A percentile compares a stretch with the other conserved stretches of the same genome.
Evolutionary conservation across 1,140 invertebrate species (phyloP).

Genomic region (Helicoverpa zea): DNA sequence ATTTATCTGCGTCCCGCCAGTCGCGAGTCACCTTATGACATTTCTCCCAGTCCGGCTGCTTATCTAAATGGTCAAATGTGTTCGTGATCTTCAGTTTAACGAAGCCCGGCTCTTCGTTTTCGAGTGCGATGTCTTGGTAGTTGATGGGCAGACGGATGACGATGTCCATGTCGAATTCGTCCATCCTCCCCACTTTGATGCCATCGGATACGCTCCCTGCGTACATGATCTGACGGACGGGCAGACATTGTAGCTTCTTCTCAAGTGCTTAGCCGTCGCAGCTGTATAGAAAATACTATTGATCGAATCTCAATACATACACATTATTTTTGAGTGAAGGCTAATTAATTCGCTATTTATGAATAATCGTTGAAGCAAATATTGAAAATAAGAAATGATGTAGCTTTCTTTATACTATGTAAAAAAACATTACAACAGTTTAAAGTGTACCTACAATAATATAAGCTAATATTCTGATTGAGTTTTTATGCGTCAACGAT

Average conservation of each 20-base stretch:
- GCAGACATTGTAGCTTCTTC: neutral
- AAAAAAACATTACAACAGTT: neutral
- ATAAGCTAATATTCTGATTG: neutral
- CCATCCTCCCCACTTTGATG: constrained; percentile 84
- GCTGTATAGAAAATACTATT: constrained; percentile 17
- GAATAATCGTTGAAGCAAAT: neutral
- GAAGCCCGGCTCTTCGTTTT: constrained; percentile 69
- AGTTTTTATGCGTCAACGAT: neutral
- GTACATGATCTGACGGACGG: constrained; percentile 70
- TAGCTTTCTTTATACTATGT: no score
- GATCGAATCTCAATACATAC: constrained; percentile 5
- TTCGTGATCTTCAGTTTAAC: constrained; percentile 69
- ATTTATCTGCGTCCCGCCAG: constrained; percentile 73
- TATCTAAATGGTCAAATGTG: constrained; percentile 72
- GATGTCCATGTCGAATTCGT: constrained; percentile 88
- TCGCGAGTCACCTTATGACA: constrained; percentile 72
- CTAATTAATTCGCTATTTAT: neutral
- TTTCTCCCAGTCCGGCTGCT: constrained; percentile 73
- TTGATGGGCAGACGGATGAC: constrained; percentile 81
- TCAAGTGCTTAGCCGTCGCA: neutral
- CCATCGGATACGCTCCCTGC: constrained; percentile 87
- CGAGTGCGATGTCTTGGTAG: constrained; percentile 75
- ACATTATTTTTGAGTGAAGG: constrained; percentile 14
- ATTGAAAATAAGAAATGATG: no score
- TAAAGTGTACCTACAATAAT: neutral